A percentile compares a stretch with the other conserved stretches of the same genome.
phyloP scores from a whole-genome alignment of 2,797 vertebrate genomes.

The Liasis olivaceus region DNA sequence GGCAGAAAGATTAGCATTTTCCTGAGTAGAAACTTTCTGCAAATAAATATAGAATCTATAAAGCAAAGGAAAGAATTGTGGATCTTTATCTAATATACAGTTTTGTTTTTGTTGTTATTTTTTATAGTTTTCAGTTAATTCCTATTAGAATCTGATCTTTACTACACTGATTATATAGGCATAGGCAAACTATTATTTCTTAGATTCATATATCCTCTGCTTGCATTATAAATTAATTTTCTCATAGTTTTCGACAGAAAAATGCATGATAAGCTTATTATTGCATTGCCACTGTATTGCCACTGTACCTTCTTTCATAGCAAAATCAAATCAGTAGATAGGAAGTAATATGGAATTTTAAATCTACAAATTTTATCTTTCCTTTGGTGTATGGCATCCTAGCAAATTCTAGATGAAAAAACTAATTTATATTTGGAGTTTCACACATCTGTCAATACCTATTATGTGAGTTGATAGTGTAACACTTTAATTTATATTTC shows the following conservation, averaged over 20 bases:
- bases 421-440: background rate
- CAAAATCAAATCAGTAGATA: constrained; percentile 43
- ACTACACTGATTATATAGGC: background rate
- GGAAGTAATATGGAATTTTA: constrained; percentile 15
- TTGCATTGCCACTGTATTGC: constrained; percentile 21
- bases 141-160: background rate
- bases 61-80: background rate
- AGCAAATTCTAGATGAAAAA: background rate
- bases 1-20: background rate
- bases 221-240: constrained; percentile 48
- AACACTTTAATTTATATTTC: background rate
- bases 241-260: constrained; percentile 47
- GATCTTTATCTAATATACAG: background rate
- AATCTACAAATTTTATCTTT: constrained; percentile 35
- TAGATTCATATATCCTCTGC: background rate
- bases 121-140: background rate
- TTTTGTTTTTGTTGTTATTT: background rate
- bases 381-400: background rate
- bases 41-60: background rate
- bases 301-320: constrained; percentile 37
- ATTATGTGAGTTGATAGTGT: background rate
- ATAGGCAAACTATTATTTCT: background rate
- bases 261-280: constrained; percentile 41
- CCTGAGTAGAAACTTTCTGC: background rate
- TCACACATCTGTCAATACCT: background rate